These are phyloP conservation scores for Euphysa ruthae DNA, from an alignment of 30 jellyfish, hydroid and myxozoan genomes.

Conservation along the genomic window DNA sequence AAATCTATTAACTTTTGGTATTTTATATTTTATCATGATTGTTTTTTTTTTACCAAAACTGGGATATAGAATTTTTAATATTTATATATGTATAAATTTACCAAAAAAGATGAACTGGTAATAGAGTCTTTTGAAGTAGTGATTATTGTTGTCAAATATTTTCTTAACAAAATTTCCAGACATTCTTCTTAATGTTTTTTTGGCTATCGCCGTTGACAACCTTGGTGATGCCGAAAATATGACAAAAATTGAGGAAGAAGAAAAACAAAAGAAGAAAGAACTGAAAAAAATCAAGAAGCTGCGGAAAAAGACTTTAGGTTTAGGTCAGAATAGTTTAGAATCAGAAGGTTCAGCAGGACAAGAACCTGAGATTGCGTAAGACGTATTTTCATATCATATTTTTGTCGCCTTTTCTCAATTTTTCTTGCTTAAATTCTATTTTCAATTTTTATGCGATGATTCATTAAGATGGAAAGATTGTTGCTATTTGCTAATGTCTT, in stretches of 20 bases:
- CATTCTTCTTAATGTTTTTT: conserved; percentile 79
- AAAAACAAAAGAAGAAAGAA: conserved; percentile 57
- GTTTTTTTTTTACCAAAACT: background rate
- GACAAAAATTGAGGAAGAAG: conserved; percentile 94
- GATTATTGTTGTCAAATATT: background rate
- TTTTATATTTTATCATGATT: background rate
- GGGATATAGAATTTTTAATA: background rate
- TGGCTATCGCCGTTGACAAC: conserved; percentile 99
- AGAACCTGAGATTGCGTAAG: no score
- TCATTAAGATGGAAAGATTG: no score
- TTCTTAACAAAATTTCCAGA: conserved; percentile 36
- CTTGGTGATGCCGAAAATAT: conserved; percentile 93
- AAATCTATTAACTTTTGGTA: no score
- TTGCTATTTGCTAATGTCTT: no score
- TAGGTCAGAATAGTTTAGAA: background rate
- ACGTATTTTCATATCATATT: background rate
- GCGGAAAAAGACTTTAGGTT: background rate
- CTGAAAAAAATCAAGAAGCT: conserved; percentile 57
- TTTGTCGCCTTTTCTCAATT: background rate
- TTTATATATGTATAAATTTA: no score
- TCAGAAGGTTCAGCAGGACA: background rate
- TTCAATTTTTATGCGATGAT: no score
- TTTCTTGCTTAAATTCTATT: background rate
- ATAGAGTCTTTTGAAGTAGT: no score
- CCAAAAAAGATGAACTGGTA: no score